Evolutionary conservation across 2,113 vertebrate species (phyloP).

Genomic region (Manacus vitellinus): DNA sequence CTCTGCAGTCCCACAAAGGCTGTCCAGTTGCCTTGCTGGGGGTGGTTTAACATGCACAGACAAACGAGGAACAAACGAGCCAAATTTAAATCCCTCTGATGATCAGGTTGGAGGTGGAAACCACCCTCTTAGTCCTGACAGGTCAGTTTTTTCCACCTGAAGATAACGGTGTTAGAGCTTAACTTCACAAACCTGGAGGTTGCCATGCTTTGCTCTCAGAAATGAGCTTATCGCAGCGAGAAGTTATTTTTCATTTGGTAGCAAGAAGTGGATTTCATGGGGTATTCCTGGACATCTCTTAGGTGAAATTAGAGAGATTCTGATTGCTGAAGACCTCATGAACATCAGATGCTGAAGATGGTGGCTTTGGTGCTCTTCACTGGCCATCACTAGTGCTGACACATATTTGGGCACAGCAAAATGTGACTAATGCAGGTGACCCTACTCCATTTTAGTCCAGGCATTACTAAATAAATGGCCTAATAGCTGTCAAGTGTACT

Average conservation of each 20-base stretch:
- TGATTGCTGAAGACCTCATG: not conserved
- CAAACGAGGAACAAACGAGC: not conserved
- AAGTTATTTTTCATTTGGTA: not conserved
- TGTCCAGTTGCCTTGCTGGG: not conserved
- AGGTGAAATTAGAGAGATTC: not conserved
- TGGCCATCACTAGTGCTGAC: not conserved
- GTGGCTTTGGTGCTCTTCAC: not conserved
- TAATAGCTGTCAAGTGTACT: not conserved
- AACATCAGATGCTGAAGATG: not conserved
- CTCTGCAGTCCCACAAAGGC: not conserved
- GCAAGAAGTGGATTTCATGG: not conserved
- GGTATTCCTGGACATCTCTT: not conserved
- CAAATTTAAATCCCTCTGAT: not conserved
- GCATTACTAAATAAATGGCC: slow-evolving; percentile 34
- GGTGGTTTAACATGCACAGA: not conserved
- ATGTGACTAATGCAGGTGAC: not conserved
- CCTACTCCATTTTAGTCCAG: not conserved
- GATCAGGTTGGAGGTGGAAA: not conserved
- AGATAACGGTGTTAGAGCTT: not conserved
- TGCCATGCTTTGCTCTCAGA: not conserved
- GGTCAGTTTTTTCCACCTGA: not conserved
- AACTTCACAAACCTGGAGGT: not conserved
- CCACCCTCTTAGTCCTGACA: not conserved
- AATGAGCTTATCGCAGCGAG: not conserved
- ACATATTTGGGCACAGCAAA: not conserved